Percentiles rank a stretch among this genome's conserved stretches.
Conservation (phyloP, 2,113 vertebrate genomes). For the Piprites chloris region DNA sequence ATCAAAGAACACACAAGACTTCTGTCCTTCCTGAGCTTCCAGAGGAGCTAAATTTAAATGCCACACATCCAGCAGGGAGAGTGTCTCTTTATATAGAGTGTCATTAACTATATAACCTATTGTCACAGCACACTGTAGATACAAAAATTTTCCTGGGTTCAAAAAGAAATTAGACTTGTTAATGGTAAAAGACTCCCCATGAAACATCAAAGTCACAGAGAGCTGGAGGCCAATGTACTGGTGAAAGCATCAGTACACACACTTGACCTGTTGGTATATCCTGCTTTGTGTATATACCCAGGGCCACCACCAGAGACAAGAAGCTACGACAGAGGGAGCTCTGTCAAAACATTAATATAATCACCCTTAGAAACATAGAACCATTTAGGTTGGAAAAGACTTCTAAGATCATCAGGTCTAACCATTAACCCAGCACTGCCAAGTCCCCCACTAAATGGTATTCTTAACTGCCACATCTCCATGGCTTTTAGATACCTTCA, state of each 20-base stretch:
- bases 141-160: neutral
- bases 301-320: neutral
- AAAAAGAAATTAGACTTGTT: neutral
- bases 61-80: fast-evolving
- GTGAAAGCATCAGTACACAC: neutral
- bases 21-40: neutral
- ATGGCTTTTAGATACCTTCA: neutral
- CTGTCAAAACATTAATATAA: neutral
- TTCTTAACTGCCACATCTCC: neutral
- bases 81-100: neutral
- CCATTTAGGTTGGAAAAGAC: neutral
- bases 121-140: neutral
- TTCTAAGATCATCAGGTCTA: neutral
- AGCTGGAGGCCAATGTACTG: neutral
- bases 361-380: neutral
- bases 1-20: fast-evolving
- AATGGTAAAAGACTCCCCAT: neutral
- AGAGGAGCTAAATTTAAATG: neutral
- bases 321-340: neutral
- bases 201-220: neutral
- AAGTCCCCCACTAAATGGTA: neutral
- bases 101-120: neutral
- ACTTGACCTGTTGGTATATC: neutral
- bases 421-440: neutral
- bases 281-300: neutral